These are phyloP conservation scores for Lacanobia oleracea DNA, from an alignment of 2,888 invertebrate species.

Conservation along the genomic window DNA sequence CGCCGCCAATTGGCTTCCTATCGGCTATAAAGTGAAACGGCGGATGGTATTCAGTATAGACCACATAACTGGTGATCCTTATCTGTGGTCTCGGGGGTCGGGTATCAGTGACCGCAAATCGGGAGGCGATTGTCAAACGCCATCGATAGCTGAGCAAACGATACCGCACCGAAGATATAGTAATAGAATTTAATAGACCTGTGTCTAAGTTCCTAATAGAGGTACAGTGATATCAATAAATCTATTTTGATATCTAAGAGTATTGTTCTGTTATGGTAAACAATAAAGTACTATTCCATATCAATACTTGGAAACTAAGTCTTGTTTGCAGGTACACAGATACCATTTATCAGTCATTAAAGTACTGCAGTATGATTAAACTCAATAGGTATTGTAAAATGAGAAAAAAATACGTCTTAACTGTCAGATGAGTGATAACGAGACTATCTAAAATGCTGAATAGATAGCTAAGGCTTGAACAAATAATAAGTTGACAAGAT, in stretches of 20 bases:
- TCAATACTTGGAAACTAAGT: constrained; percentile 18
- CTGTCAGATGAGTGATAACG: constrained; percentile 37
- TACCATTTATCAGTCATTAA: constrained; percentile 49
- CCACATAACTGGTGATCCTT: constrained; percentile 63
- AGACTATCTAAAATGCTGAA: constrained; percentile 36
- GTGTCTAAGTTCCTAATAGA: constrained; percentile 30
- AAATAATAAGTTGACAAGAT: constrained; percentile 38
- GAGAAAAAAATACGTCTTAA: constrained; percentile 45
- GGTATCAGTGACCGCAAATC: constrained; percentile 69
- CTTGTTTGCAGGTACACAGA: constrained; percentile 35
- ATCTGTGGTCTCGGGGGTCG: constrained; percentile 59
- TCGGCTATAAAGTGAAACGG: constrained; percentile 60
- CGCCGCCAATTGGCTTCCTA: constrained; percentile 58
- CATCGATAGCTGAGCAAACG: constrained; percentile 58
- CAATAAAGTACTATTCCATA: constrained; percentile 3
- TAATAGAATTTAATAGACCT: constrained; percentile 52
- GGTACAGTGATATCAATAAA: constrained; percentile 29
- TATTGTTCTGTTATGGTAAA: constrained; percentile 4
- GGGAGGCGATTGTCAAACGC: constrained; percentile 63
- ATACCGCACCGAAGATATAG: constrained; percentile 37
- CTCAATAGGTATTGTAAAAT: constrained; percentile 55
- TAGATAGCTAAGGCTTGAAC: constrained; percentile 30
- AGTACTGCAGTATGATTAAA: constrained; percentile 60
- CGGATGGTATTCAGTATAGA: constrained; percentile 50
- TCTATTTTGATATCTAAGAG: constrained; percentile 4